A percentile compares a stretch with the other conserved stretches of the same genome.
These are phyloP conservation scores for Greenwoodochromis staneri DNA, from an alignment of 2,113 vertebrate genomes.

Conservation along the genomic window DNA sequence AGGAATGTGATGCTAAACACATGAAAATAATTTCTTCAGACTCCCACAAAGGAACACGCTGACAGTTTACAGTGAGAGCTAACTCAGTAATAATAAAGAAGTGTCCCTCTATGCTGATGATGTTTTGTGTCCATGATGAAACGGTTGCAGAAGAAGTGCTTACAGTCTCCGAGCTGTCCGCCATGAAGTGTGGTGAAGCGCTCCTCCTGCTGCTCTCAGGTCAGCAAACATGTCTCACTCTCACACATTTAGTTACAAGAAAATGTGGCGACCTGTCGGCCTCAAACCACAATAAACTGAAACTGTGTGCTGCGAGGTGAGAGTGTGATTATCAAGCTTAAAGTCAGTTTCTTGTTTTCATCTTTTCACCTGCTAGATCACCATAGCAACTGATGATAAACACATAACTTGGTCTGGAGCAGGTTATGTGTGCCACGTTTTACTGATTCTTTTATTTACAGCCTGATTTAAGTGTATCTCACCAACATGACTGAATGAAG, in stretches of 20 bases:
- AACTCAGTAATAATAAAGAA: background rate
- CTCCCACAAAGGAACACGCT: background rate
- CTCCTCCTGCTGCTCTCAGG: background rate
- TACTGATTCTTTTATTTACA: background rate
- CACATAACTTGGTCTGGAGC: background rate
- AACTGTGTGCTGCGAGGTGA: background rate
- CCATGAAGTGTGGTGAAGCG: background rate
- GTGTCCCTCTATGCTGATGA: background rate
- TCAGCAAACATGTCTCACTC: background rate
- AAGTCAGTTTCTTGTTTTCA: background rate
- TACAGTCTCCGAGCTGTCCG: fast-evolving
- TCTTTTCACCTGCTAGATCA: background rate
- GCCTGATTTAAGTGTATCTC: background rate
- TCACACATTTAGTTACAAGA: background rate
- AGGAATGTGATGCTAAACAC: background rate
- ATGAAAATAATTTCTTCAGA: fast-evolving
- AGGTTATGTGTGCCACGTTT: background rate
- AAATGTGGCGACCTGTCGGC: background rate
- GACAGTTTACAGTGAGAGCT: background rate
- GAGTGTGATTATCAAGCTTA: background rate
- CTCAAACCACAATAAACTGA: background rate
- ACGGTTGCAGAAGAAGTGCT: background rate
- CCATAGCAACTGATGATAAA: background rate
- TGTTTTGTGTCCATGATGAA: background rate
- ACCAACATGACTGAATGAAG: background rate